Evolutionary conservation across 2,797 vertebrate genomes (phyloP).

Genomic region (Spondyliosoma cantharus): DNA sequence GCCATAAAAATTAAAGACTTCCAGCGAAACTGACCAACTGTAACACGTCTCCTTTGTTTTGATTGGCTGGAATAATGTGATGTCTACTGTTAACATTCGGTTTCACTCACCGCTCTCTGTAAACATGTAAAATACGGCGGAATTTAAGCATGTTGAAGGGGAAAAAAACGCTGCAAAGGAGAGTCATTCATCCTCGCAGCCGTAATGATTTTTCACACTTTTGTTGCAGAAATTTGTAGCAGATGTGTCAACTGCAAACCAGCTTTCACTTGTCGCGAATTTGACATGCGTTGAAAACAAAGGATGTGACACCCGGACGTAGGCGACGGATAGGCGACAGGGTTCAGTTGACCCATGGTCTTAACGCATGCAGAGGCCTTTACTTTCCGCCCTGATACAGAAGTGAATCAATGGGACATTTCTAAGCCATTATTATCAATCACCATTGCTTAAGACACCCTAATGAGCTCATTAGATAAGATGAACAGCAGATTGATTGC

Average conservation of each 20-base stretch:
- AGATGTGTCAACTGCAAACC: constrained; percentile 47
- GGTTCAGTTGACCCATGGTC: constrained; percentile 55
- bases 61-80: constrained; percentile 72
- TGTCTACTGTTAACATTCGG: constrained; percentile 60
- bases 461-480: constrained; percentile 83
- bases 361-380: constrained; percentile 60
- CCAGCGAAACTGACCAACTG: constrained; percentile 77
- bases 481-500: constrained; percentile 79
- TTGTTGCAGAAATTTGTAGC: constrained; percentile 37
- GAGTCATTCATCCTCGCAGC: constrained; percentile 28
- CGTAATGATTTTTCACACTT: constrained; percentile 34
- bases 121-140: constrained; percentile 49
- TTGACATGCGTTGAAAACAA: constrained; percentile 48
- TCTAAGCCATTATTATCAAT: constrained; percentile 80
- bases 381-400: constrained; percentile 69
- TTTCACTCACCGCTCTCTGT: constrained; percentile 53
- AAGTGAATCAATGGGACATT: constrained; percentile 76
- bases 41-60: constrained; percentile 79
- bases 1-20: constrained; percentile 83
- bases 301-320: constrained; percentile 32
- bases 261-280: constrained; percentile 5
- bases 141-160: constrained; percentile 23
- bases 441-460: constrained; percentile 78
- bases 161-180: constrained; percentile 11
- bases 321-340: constrained; percentile 22